phyloP scores from a whole-genome alignment of 37 sponge, comb jelly and placozoan species.

The Aphrocallistes beatrix region DNA sequence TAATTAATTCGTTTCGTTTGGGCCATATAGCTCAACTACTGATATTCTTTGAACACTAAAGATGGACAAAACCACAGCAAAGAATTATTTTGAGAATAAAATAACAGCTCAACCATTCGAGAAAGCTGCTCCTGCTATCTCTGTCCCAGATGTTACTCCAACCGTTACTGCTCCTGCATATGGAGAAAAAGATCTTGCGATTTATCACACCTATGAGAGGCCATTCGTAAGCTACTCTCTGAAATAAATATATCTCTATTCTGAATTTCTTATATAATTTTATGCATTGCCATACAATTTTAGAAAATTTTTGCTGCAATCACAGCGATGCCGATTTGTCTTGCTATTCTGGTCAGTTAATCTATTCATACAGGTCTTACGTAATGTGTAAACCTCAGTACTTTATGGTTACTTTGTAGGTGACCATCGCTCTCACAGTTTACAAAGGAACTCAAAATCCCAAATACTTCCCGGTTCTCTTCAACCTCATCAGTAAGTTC shows the following conservation, averaged over 20 bases:
- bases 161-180: not conserved
- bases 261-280: not conserved
- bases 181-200: not conserved
- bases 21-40: too few relatives aligned
- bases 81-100: not conserved
- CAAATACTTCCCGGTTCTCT: not conserved
- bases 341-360: not conserved
- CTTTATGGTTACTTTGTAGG: not conserved
- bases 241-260: not conserved
- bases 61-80: too few relatives aligned
- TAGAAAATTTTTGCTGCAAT: not conserved
- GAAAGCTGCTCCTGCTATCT: not conserved
- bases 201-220: not conserved
- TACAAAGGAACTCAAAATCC: not conserved
- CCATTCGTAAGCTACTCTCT: not conserved
- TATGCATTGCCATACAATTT: not conserved
- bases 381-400: too few relatives aligned
- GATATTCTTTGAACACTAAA: too few relatives aligned
- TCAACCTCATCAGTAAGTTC: not conserved
- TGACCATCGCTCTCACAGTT: not conserved
- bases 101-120: not conserved
- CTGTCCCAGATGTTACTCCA: not conserved
- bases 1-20: too few relatives aligned
- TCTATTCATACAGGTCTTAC: too few relatives aligned
- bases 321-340: not conserved